Evolutionary conservation across 1,140 invertebrate genomes (phyloP).

Genomic region (Pygmarrhopalites habei): DNA sequence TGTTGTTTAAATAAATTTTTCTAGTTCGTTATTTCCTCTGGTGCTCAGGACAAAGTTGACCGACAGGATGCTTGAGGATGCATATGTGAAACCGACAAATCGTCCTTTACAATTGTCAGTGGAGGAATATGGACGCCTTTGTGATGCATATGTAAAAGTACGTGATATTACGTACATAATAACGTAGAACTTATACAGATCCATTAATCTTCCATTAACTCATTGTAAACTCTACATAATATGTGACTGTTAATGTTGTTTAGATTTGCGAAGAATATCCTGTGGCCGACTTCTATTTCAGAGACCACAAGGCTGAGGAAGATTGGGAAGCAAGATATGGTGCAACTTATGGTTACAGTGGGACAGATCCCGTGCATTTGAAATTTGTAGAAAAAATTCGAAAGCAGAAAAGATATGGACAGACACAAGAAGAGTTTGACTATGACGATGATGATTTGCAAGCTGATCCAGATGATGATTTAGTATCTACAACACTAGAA

Average conservation of each 20-base stretch:
- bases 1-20: slow-evolving; percentile 10
- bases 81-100: slow-evolving; percentile 62
- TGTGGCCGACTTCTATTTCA: slow-evolving; percentile 23
- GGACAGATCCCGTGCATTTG: background rate
- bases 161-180: background rate
- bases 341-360: background rate
- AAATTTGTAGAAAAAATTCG: background rate
- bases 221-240: background rate
- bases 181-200: background rate
- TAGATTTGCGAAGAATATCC: slow-evolving; percentile 33
- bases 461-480: background rate
- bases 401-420: background rate
- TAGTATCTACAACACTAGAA: too few relatives aligned
- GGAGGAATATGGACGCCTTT: slow-evolving; percentile 68
- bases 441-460: slow-evolving; percentile 3
- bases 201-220: background rate
- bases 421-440: background rate
- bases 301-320: slow-evolving; percentile 22
- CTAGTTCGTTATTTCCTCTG: slow-evolving; percentile 67
- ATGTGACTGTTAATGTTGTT: background rate
- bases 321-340: slow-evolving; percentile 18
- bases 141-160: slow-evolving; percentile 58
- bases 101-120: slow-evolving; percentile 65
- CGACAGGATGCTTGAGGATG: slow-evolving; percentile 59
- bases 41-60: slow-evolving; percentile 58